These are phyloP conservation scores for Cuniculus paca DNA, from an alignment of 2,797 vertebrate genomes.

Conservation along the genomic window DNA sequence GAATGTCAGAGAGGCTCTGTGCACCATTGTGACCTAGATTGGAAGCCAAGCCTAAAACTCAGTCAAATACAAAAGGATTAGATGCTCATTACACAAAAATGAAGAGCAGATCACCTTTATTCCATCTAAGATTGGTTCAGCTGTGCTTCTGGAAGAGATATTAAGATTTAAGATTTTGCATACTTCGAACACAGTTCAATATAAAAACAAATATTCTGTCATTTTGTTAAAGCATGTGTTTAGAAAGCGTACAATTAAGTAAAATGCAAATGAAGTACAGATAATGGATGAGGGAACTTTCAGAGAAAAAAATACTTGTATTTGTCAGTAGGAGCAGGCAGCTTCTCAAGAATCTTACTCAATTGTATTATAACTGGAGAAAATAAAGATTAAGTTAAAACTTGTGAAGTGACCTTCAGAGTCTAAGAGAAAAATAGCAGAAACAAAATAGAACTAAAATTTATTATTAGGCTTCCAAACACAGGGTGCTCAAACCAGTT, in stretches of 20 bases:
- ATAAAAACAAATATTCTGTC: conserved; percentile 50
- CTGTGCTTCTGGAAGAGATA: conserved; percentile 14
- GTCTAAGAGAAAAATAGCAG: neutral
- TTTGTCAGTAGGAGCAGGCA: conserved; percentile 8
- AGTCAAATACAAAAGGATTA: neutral
- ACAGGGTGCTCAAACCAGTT: neutral
- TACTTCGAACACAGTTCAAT: conserved; percentile 30
- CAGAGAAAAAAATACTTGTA: conserved; percentile 15
- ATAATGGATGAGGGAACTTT: conserved; percentile 13
- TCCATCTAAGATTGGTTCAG: neutral
- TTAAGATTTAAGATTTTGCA: conserved; percentile 15
- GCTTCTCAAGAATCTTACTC: neutral
- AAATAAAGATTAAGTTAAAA: conserved; percentile 9
- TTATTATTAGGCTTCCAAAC: neutral
- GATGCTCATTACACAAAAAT: neutral
- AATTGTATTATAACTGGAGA: conserved; percentile 12
- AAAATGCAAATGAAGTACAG: neutral
- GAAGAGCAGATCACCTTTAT: neutral
- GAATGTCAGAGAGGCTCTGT: neutral
- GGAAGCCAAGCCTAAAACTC: conserved; percentile 25
- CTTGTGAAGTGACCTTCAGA: neutral
- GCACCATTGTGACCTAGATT: conserved; percentile 35
- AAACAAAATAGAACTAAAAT: neutral
- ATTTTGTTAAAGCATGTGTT: conserved; percentile 57
- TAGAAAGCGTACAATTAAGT: conserved; percentile 38